Base-by-base conservation (phyloP, 2,113 vertebrate species). In the Chlorocebus sabaeus region DNA sequence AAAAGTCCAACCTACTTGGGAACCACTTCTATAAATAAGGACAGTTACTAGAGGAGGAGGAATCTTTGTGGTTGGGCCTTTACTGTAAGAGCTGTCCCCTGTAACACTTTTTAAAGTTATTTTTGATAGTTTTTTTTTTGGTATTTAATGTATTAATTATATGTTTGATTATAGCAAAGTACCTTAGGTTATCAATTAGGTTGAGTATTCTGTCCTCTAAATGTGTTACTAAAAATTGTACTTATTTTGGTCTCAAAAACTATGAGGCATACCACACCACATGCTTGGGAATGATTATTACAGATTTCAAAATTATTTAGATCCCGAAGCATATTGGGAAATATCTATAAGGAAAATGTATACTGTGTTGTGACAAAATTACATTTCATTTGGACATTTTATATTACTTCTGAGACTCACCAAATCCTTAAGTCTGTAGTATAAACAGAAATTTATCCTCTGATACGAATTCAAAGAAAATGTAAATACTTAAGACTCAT, bases 271-370 rank as follows among this genome's bases (percentile, higher is more conserved):
- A 72, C 22, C 32, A 8, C 11, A 72, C 16, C 61, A n/a, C 32
- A 57, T 40, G 27, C 40, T 72, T 40, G 68, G 70, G 55, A 72
- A 80, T 89, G n/a, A 61, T 84, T 84, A 38, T 38, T 45, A 89
- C 17, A 75, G 40, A 89, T 76, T 91, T 85, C 40, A 96, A 73
- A 85, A 89, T 89, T 90, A 95, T 23, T 84, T 80, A 25, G 16
- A 13, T 85, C 7, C 89, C 61, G 25, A 45, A 32, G 8, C 79
- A 73, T 52, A 70, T 1, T 92, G 48, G 32, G 78, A 79, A 91
- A 45, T 76, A 35, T 16, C 50, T 25, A 13, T 88, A 76, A 87
- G 27, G 32, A 95, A 95, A 93, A 92, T 64, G 11, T 38, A 64
- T 61, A 12, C 12, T 64, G 0, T 48, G 57, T 92, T 96, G 92